phyloP scores from a whole-genome alignment of 1,140 invertebrate genomes.

The Trinorchestia longiramus region DNA sequence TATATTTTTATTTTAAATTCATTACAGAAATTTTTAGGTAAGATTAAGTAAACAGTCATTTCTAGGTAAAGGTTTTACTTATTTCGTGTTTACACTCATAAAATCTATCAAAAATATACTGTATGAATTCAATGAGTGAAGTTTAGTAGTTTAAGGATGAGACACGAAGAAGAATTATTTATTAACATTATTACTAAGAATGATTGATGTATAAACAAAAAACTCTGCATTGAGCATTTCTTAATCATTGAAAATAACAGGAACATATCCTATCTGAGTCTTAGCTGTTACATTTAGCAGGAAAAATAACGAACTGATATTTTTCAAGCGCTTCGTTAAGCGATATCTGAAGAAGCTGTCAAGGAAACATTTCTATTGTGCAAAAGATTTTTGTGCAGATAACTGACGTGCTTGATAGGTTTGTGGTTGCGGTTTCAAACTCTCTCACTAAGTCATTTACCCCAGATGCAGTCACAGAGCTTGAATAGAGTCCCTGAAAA shows the following conservation, averaged over 20 bases:
- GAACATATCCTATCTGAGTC: not conserved
- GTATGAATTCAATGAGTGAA: too few relatives aligned
- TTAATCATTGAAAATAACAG: not conserved
- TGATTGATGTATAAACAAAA: too few relatives aligned
- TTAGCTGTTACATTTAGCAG: not conserved
- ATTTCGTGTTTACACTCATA: too few relatives aligned
- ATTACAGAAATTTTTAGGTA: too few relatives aligned
- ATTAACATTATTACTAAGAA: too few relatives aligned
- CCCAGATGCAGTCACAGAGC: not conserved
- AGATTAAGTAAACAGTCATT: too few relatives aligned
- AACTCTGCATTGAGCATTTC: not conserved
- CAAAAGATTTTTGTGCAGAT: not conserved
- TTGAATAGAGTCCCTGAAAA: not conserved
- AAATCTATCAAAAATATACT: too few relatives aligned
- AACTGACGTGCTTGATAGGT: conserved; percentile 30
- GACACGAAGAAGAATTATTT: too few relatives aligned
- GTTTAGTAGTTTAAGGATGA: too few relatives aligned
- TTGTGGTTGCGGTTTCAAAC: conserved; percentile 43
- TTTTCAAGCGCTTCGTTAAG: not conserved
- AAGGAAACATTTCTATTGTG: conserved; percentile 33
- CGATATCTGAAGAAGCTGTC: conserved; percentile 16
- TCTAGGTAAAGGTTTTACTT: too few relatives aligned
- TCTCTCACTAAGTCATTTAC: conserved; percentile 38
- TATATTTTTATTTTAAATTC: too few relatives aligned
- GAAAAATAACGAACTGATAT: not conserved